phyloP scores from a whole-genome alignment of 2,797 vertebrate species.

The Graptemys geographica region DNA sequence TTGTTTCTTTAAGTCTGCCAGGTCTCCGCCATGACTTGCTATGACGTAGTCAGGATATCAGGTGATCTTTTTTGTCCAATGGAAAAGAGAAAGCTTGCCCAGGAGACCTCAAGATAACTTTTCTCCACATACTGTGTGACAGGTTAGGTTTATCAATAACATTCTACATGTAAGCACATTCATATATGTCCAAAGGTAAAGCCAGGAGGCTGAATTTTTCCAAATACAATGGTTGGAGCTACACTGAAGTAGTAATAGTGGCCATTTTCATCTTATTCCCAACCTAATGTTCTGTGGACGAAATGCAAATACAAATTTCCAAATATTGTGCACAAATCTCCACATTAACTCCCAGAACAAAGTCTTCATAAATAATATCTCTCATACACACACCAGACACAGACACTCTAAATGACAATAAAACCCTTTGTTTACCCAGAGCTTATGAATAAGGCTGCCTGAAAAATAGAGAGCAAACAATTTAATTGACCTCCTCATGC shows the following conservation, averaged over 20 bases:
- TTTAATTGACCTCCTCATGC: background rate
- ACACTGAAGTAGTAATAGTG: background rate
- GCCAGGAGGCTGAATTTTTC: background rate
- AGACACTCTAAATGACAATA: background rate
- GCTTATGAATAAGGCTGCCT: background rate
- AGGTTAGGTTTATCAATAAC: background rate
- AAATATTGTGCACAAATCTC: background rate
- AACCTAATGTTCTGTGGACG: background rate
- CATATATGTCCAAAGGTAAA: background rate
- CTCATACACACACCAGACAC: background rate
- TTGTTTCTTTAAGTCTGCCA: background rate
- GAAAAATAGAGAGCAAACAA: background rate
- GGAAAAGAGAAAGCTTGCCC: background rate
- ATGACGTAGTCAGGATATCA: background rate
- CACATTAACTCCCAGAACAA: background rate
- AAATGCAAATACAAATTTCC: background rate
- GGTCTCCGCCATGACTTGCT: background rate
- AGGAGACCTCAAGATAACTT: background rate
- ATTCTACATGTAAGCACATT: background rate
- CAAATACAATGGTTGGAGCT: background rate
- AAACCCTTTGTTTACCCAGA: background rate
- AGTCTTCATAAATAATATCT: background rate
- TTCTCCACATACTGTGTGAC: background rate
- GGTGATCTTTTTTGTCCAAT: rapidly evolving
- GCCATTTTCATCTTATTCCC: background rate